phyloP scores from a whole-genome alignment of 2,113 vertebrate species.

The Leptocoma aspasia region DNA sequence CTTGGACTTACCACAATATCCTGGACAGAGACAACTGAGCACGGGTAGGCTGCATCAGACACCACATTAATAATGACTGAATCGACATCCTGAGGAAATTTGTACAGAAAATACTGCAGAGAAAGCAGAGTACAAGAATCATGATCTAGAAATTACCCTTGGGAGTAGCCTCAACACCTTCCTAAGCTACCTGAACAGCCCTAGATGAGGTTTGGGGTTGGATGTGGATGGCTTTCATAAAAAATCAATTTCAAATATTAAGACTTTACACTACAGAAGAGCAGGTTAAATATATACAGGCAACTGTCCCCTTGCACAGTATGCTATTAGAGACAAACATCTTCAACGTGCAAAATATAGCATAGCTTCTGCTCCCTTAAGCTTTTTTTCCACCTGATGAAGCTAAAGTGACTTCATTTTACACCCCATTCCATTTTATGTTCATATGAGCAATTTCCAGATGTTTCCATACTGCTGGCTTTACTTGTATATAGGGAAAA shows the following conservation, averaged over 20 bases:
- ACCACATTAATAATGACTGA: constrained; percentile 78
- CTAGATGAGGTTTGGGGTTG: not conserved
- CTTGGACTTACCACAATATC: constrained; percentile 77
- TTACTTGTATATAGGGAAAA: not conserved
- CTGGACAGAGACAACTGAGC: constrained; percentile 80
- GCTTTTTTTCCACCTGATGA: not conserved
- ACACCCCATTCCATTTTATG: not conserved
- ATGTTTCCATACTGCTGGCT: not conserved
- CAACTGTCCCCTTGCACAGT: not conserved
- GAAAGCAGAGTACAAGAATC: constrained; percentile 19
- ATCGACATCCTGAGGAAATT: constrained; percentile 75
- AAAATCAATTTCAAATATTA: not conserved
- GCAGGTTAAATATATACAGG: not conserved
- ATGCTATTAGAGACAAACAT: not conserved
- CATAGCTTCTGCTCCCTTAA: not conserved
- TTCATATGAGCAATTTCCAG: not conserved
- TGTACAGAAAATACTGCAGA: constrained; percentile 80
- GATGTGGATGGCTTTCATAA: not conserved
- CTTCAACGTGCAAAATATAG: not conserved
- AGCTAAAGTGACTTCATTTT: not conserved
- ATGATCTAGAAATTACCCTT: not conserved
- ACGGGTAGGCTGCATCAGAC: constrained; percentile 72
- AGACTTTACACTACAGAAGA: not conserved
- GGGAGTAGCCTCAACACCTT: not conserved
- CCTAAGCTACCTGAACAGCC: not conserved